Evolutionary conservation across 2,888 invertebrate species (phyloP).

Genomic region (Nymphalis polychloros): DNA sequence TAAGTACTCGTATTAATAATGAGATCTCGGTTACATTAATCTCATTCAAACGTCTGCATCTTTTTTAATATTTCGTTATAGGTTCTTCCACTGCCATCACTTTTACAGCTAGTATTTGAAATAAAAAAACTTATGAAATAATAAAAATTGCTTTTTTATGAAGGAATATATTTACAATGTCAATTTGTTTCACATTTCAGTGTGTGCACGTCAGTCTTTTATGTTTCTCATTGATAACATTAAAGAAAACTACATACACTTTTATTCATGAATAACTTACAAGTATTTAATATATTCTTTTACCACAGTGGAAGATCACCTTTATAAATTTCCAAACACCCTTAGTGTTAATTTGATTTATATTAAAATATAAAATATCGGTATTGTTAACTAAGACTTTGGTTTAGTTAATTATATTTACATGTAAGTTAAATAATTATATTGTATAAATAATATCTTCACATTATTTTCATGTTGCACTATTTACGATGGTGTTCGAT

Average conservation of each 20-base stretch:
- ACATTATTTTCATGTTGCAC: conserved; percentile 19
- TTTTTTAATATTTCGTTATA: conserved; percentile 8
- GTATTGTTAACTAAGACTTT: conserved; percentile 27
- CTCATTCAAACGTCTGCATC: conserved; percentile 54
- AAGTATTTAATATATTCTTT: not conserved
- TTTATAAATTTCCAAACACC: conserved; percentile 10
- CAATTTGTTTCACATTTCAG: conserved; percentile 2
- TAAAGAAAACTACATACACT: conserved; percentile 7
- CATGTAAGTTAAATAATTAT: conserved; percentile 20
- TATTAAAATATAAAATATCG: conserved; percentile 27
- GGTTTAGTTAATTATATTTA: conserved; percentile 30
- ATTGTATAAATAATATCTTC: conserved; percentile 16
- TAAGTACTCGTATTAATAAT: conserved; percentile 45
- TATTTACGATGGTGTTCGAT: conserved; percentile 1
- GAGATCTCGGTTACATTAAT: conserved; percentile 78
- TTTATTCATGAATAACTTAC: not conserved
- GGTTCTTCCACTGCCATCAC: conserved; percentile 19
- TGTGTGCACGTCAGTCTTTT: conserved; percentile 9
- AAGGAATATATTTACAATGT: not conserved
- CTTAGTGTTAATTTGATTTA: conserved; percentile 8
- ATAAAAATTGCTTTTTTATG: not conserved
- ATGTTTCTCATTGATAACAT: conserved; percentile 2
- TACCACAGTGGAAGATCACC: conserved; percentile 22
- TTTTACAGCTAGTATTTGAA: not conserved
- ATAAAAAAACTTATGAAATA: not conserved